These are phyloP conservation scores for Tetramorium bicarinatum DNA, from an alignment of 2,888 invertebrate species.

Conservation along the genomic window DNA sequence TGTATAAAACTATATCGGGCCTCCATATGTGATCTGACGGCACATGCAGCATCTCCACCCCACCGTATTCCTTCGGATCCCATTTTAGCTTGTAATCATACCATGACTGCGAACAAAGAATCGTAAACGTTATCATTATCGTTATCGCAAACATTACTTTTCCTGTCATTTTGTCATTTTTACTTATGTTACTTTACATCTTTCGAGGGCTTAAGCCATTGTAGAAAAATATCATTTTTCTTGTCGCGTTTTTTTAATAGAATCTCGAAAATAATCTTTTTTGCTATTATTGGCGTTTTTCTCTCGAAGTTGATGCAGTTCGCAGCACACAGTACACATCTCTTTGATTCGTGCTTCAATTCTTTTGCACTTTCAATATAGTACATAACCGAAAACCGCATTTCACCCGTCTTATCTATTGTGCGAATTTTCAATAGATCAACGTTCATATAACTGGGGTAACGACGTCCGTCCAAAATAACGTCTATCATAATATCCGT, in stretches of 20 bases:
- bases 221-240: neutral
- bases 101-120: constrained; percentile 90
- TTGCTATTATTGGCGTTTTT: neutral
- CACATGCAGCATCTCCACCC: constrained; percentile 94
- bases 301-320: neutral
- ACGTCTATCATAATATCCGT: neutral
- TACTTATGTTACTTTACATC: neutral
- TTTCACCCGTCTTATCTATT: constrained; percentile 12
- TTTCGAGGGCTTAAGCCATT: neutral
- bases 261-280: neutral
- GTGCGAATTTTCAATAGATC: constrained; percentile 1
- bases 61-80: constrained; percentile 95
- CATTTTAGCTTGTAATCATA: constrained; percentile 94
- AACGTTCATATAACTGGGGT: constrained; percentile 10
- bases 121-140: neutral
- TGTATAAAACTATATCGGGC: constrained; percentile 94
- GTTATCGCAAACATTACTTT: neutral
- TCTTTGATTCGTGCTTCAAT: neutral
- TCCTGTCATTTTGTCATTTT: neutral
- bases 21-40: constrained; percentile 95
- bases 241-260: neutral
- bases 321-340: neutral
- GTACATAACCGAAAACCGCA: neutral
- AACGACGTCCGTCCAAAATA: constrained; percentile 4
- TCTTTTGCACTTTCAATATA: neutral